Conservation (phyloP, 1,140 invertebrate species). For the Saccostrea cuccullata region DNA sequence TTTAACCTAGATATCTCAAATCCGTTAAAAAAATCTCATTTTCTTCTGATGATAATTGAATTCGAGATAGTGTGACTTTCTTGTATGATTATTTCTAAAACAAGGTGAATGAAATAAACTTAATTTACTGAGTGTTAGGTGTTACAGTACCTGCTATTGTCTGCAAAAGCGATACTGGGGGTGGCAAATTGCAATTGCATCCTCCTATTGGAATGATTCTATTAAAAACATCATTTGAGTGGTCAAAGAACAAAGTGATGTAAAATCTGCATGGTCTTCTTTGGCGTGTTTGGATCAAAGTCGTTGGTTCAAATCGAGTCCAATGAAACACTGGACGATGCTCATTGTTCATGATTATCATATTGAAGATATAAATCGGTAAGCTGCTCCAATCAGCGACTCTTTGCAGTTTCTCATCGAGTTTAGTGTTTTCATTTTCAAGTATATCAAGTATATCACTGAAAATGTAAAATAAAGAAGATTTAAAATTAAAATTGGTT, state of each 20-base stretch:
- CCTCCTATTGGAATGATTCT: slow-evolving; percentile 16
- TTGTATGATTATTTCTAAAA: no score
- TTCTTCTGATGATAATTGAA: no score
- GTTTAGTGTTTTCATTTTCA: background rate
- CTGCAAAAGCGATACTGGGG: background rate
- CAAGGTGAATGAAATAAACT: no score
- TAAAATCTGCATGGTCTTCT: slow-evolving; percentile 16
- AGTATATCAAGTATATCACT: background rate
- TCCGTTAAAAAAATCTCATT: no score
- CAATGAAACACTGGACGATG: background rate
- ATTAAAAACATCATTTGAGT: background rate
- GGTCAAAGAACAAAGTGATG: slow-evolving; percentile 6
- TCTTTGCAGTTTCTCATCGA: background rate
- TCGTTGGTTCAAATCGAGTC: background rate
- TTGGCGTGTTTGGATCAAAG: background rate
- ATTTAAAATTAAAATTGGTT: background rate
- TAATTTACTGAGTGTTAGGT: no score
- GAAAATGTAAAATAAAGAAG: background rate
- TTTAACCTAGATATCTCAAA: no score
- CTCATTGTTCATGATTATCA: background rate
- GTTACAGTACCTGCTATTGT: no score
- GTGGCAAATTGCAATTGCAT: slow-evolving; percentile 18
- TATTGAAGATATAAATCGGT: background rate
- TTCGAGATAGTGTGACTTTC: no score
- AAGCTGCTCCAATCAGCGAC: background rate